Percentiles rank a stretch among this genome's conserved stretches.
These are phyloP conservation scores for Globia sparganii DNA, from an alignment of 2,888 invertebrate genomes.

Conservation along the genomic window DNA sequence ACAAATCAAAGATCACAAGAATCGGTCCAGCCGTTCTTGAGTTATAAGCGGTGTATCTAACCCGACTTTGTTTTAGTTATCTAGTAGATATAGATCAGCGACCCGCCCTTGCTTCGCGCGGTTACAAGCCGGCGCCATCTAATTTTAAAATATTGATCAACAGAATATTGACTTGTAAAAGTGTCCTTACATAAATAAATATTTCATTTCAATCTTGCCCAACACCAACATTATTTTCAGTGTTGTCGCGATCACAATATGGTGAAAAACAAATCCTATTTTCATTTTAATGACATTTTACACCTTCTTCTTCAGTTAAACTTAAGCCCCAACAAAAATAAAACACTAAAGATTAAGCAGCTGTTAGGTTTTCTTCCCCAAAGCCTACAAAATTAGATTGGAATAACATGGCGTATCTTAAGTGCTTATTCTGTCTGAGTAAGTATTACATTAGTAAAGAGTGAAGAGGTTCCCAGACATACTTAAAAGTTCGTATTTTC, in stretches of 20 bases:
- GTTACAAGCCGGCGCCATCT: no score
- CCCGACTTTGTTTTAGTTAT: no score
- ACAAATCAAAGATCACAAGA: no score
- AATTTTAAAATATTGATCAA: no score
- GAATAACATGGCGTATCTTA: conserved; percentile 13
- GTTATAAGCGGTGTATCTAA: no score
- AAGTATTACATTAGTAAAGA: conserved; percentile 22
- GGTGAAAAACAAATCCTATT: background rate
- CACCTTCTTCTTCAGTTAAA: background rate
- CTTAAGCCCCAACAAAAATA: conserved; percentile 3
- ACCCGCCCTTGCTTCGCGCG: background rate
- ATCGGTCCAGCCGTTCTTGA: no score
- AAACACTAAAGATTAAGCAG: conserved; percentile 3
- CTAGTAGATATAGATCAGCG: background rate
- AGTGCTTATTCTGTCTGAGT: conserved; percentile 37
- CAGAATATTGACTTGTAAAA: no score
- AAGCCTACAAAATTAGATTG: conserved; percentile 24
- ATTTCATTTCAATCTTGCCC: no score
- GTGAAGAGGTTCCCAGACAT: background rate
- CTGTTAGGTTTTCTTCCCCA: conserved; percentile 4
- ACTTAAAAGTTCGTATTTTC: conserved; percentile 21
- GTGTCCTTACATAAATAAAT: no score
- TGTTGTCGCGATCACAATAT: background rate
- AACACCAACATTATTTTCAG: background rate
- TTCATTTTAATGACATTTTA: background rate